phyloP scores from a whole-genome alignment of 64 coral and sea anemone genomes.

The Actinia equina region DNA sequence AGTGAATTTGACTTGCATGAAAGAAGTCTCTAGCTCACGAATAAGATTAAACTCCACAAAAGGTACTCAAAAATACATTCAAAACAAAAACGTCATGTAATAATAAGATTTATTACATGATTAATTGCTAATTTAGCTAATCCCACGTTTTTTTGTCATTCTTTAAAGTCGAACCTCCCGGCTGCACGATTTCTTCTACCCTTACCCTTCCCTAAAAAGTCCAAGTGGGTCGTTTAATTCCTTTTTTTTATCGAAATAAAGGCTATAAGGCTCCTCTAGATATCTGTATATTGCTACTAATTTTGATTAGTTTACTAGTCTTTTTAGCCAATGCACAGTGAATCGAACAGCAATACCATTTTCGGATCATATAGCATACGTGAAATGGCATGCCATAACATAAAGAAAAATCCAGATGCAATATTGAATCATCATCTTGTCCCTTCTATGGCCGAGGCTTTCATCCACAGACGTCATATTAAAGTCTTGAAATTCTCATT shows the following conservation, averaged over 20 bases:
- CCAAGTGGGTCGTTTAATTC: too few species aligned
- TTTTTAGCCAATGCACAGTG: too few species aligned
- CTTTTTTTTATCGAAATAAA: too few species aligned
- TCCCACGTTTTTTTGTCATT: not conserved
- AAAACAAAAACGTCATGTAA: not conserved
- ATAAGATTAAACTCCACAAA: not conserved
- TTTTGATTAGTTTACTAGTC: not conserved
- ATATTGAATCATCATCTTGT: not conserved
- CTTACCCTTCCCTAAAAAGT: too few species aligned
- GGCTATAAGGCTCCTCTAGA: too few species aligned
- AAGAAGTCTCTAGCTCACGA: not conserved
- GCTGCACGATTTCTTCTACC: too few species aligned
- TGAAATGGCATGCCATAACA: not conserved
- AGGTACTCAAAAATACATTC: not conserved
- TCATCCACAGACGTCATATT: slow-evolving; percentile 23
- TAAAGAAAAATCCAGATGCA: slow-evolving; percentile 13
- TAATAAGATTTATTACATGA: not conserved
- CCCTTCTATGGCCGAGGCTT: slow-evolving; percentile 19
- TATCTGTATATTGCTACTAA: too few species aligned
- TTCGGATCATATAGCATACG: too few species aligned
- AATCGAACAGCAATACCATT: too few species aligned
- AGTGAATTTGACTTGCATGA: too few species aligned
- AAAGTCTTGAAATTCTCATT: not conserved
- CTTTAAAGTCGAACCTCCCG: too few species aligned
- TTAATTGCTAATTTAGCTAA: not conserved